phyloP scores from a whole-genome alignment of 2,888 invertebrate genomes.

The Melolontha melolontha region DNA sequence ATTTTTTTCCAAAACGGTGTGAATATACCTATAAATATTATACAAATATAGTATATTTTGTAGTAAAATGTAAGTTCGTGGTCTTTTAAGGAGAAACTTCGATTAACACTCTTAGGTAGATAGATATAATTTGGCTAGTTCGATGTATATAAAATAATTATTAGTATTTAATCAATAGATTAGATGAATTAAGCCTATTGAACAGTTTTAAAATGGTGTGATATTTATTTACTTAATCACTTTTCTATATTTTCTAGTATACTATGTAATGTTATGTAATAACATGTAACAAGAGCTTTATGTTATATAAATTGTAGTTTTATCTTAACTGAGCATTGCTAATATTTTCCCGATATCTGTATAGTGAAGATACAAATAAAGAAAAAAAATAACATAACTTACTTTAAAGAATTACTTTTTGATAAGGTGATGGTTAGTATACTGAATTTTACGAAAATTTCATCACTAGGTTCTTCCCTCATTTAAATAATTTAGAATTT shows the following conservation, averaged over 20 bases:
- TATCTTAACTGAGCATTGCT: too few relatives aligned
- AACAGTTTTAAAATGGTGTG: conserved; percentile 17
- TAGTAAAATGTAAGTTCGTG: conserved; percentile 31
- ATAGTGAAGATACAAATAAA: too few relatives aligned
- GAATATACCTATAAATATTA: conserved; percentile 25
- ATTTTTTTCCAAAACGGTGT: conserved; percentile 26
- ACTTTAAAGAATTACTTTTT: too few relatives aligned
- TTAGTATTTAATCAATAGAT: conserved; percentile 28
- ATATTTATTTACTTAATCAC: conserved; percentile 29
- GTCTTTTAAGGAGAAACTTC: conserved; percentile 19
- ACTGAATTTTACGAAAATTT: too few relatives aligned
- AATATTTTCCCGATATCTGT: too few relatives aligned
- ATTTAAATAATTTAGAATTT: too few relatives aligned
- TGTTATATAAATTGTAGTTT: too few relatives aligned
- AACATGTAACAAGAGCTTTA: not conserved
- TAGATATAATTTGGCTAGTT: conserved; percentile 28
- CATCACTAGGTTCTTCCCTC: too few relatives aligned
- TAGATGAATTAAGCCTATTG: conserved; percentile 27
- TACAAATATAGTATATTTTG: conserved; percentile 34
- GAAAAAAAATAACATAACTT: too few relatives aligned
- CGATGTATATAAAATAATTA: conserved; percentile 35
- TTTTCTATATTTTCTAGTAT: conserved; percentile 14
- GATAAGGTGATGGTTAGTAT: too few relatives aligned
- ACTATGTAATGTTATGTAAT: conserved; percentile 17
- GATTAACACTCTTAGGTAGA: conserved; percentile 36